Conservation (phyloP, 2,888 invertebrate species). For the Blastobasis lacticolella region DNA sequence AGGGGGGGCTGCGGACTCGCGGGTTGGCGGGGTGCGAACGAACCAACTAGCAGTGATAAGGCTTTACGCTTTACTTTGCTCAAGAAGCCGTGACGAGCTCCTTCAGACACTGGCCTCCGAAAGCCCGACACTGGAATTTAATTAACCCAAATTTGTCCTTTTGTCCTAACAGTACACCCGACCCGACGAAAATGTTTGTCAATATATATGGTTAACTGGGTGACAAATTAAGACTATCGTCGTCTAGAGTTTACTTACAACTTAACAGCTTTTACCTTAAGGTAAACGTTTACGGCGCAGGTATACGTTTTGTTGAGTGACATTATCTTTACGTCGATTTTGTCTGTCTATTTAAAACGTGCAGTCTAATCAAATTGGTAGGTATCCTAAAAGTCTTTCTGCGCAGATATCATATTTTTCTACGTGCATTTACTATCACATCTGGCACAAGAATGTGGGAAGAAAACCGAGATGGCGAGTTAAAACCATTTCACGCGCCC, state of each 20-base stretch:
- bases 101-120: constrained; percentile 36
- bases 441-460: too few relatives aligned
- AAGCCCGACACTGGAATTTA: constrained; percentile 59
- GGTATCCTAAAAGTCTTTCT: too few relatives aligned
- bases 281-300: too few relatives aligned
- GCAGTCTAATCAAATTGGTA: too few relatives aligned
- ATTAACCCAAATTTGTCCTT: constrained; percentile 62
- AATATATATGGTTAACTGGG: constrained; percentile 29
- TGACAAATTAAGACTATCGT: constrained; percentile 18
- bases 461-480: too few relatives aligned
- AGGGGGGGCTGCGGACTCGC: not conserved
- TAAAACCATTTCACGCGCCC: not conserved
- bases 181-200: constrained; percentile 35
- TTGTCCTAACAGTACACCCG: constrained; percentile 37
- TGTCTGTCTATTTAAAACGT: too few relatives aligned
- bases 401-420: too few relatives aligned
- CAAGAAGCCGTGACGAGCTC: constrained; percentile 51
- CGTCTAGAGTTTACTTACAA: too few relatives aligned
- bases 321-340: too few relatives aligned
- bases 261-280: not conserved
- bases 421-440: too few relatives aligned
- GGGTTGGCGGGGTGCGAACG: constrained; percentile 21
- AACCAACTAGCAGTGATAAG: constrained; percentile 47
- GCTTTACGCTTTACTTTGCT: constrained; percentile 56
- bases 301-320: too few relatives aligned